Base-by-base conservation (phyloP, 2,888 invertebrate species). In the Eugnorisma glareosa region DNA sequence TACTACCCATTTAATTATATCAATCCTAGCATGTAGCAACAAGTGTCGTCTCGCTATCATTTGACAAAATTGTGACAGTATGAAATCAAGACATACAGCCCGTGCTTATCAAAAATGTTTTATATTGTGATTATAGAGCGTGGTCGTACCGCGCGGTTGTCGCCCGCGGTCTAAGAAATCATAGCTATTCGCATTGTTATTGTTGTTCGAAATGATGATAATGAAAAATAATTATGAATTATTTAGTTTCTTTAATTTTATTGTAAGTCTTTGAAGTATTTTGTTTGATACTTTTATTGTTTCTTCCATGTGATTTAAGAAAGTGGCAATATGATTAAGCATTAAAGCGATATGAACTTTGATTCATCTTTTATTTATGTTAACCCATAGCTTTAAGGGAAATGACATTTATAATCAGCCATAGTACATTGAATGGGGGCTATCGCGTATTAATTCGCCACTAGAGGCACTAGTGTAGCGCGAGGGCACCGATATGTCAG, bases 291-390 rank as follows among this genome's bases (percentile, higher is more conserved):
- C 91, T 94, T 93, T 86, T 90, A 93, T 93, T 94, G 93, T 95
- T 96, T 95, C 94, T 94, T 95, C 94, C 94, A 95, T 95, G 95
- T 95, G 95, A 95, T 95, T 94, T 93, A 94, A 94, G 93, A 95
- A 96, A 93, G 92, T 94, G 95, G 95, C 95, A 95, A 95, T 95
- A 96, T 91, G 92, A 93, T 92, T 94, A 94, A 94, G 94, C 92
- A 95, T 92, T 91, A 92, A 92, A 92, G 90, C 89, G 87, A 92
- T 89, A 90, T 90, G 86, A 91, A 89, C 89, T 90, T 89, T 85
- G 82, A 83, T 78, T 57, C 6, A 67, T 83, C 48, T 84, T 84
- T 87, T 51, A 73, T 78, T 78, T 7, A 57, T n/a, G 0, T 59
- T 45, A 2, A 40, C 31, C 35, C 31, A 61, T 31, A 21, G 35